Conservation (phyloP, 2,113 vertebrate genomes). For the Dendropsophus ebraccatus region DNA sequence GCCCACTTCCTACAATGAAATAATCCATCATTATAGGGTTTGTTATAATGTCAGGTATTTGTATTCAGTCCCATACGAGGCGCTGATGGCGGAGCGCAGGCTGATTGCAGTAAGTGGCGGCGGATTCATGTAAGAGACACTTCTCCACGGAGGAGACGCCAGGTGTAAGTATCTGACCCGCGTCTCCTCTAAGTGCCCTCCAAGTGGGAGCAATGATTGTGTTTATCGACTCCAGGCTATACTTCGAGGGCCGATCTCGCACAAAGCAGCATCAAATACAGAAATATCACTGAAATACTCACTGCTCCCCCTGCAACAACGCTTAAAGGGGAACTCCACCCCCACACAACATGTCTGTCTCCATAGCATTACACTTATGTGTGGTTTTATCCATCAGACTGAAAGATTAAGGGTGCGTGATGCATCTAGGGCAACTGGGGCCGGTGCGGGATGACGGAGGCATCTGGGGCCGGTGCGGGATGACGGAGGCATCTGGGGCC, state of each 20-base stretch:
- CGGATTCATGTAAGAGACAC: neutral
- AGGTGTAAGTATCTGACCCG: neutral
- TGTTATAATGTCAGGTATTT: too few species aligned
- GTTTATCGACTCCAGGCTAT: neutral
- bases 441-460: too few species aligned
- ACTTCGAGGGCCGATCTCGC: neutral
- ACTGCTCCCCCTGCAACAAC: neutral
- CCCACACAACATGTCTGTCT: too few species aligned
- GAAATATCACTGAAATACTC: neutral
- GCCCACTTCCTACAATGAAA: conserved; percentile 80
- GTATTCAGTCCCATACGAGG: too few species aligned
- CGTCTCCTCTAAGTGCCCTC: neutral
- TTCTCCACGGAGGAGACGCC: neutral
- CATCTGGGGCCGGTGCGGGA: too few species aligned
- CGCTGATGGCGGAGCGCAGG: neutral
- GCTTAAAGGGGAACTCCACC: too few species aligned
- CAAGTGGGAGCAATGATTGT: neutral
- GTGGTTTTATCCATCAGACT: too few species aligned
- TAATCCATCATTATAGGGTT: too few species aligned
- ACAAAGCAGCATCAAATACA: neutral
- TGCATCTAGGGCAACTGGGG: too few species aligned
- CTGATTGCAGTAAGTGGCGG: neutral
- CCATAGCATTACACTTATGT: too few species aligned
- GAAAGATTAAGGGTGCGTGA: too few species aligned
- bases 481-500: too few species aligned